Evolutionary conservation across 2,797 vertebrate genomes (phyloP).

Genomic region (Liasis olivaceus): DNA sequence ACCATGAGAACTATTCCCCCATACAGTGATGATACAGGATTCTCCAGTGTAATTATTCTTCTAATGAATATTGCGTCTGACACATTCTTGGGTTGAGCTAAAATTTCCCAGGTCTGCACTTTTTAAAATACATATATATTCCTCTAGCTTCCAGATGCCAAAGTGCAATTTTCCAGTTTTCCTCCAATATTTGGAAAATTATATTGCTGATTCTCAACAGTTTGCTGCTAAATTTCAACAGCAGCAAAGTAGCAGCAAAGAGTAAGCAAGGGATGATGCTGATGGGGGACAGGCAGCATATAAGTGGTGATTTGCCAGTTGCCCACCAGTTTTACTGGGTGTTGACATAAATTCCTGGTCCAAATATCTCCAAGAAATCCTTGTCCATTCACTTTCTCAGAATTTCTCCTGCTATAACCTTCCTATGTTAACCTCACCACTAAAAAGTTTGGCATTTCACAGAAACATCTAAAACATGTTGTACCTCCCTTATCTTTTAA

Average conservation of each 20-base stretch:
- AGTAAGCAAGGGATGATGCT: neutral
- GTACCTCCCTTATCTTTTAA: neutral
- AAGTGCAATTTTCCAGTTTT: neutral
- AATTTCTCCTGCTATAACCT: neutral
- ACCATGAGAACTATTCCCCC: slow-evolving; percentile 55
- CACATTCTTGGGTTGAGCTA: neutral
- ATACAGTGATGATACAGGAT: slow-evolving; percentile 38
- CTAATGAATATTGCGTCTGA: slow-evolving; percentile 55
- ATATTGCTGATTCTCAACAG: neutral
- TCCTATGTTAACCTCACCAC: neutral
- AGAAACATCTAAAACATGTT: neutral
- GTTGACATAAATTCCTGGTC: neutral
- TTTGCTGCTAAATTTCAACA: neutral
- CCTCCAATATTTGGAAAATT: neutral
- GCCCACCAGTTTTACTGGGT: neutral
- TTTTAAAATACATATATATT: neutral
- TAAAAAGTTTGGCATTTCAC: neutral
- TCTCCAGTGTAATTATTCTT: slow-evolving; percentile 29
- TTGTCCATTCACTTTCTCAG: neutral
- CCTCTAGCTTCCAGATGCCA: neutral
- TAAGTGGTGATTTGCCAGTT: neutral
- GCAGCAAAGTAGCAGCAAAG: neutral
- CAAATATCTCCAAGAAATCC: neutral
- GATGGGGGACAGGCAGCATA: neutral
- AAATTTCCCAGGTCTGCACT: neutral